Evolutionary conservation across 2,797 vertebrate species (phyloP), one percentile per base, ranked within the genome.

Genomic region (Sebastes steindachneri): DNA sequence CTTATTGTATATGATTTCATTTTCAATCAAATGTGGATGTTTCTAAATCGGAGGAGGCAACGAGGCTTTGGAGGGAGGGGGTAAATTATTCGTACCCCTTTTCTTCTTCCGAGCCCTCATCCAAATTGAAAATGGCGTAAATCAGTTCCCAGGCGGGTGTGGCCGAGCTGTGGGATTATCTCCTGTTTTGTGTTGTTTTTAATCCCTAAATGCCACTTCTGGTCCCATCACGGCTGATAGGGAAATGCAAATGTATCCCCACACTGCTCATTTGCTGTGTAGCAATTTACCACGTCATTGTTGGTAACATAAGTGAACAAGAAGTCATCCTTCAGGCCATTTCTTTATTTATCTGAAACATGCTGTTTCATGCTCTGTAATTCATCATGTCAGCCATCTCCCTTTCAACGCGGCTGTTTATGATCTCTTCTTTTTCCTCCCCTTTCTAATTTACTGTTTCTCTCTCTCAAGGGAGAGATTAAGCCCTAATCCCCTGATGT

Each of bases 381-480:
- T 89, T 90, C 70, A 77, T 92, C 73, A 79, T 29, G 51, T 81
- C 64, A 77, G 45, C 55, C 8, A 19, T 83, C 29, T 80, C 9
- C 12, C 26, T 57, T 72, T 85, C 72, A 90, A 62, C 37, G 6
- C n/a, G 9, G 63, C 60, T 19, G 4, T 86, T 79, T 79, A 67
- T 71, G 84, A 82, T 77, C 68, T 87, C 45, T 55, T 84, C 75
- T 72, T 67, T 31, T 74, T 73, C 83, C 45, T 67, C 57, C 79
- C 63, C 66, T 85, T 62, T 85, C 85, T 93, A 87, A 91, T 92
- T 93, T 92, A 91, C 78, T 77, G 73, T 75, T 81, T 88, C 88
- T 92, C 91, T 77, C 92, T 96, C 95, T 95, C 95, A 29, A 23
- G 93, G 95, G 94, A 94, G 92, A 96, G 95, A 96, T 97, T 96